phyloP scores from a whole-genome alignment of 2,113 vertebrate genomes.

The Willisornis vidua region DNA sequence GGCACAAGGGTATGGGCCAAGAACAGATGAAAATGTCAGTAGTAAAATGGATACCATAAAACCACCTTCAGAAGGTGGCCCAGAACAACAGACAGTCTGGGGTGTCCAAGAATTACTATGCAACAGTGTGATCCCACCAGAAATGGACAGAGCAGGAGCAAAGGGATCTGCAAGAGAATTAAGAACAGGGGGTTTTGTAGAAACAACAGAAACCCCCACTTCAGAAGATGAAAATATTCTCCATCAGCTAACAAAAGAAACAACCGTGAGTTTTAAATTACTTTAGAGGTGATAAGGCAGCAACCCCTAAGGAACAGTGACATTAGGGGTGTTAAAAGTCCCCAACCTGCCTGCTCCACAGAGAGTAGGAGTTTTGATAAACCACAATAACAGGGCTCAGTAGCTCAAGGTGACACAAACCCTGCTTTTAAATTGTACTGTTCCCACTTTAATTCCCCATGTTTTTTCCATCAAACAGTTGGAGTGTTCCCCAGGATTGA shows the following conservation, averaged over 20 bases:
- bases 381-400: background rate
- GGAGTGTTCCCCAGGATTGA: background rate
- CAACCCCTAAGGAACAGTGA: background rate
- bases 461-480: background rate
- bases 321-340: background rate
- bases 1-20: background rate
- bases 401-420: conserved; percentile 1
- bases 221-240: background rate
- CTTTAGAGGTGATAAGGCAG: background rate
- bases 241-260: background rate
- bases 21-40: background rate
- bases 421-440: background rate
- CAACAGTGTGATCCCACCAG: background rate
- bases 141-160: background rate
- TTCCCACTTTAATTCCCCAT: background rate
- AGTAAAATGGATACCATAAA: background rate
- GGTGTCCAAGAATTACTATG: background rate
- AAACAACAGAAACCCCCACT: background rate
- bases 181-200: background rate
- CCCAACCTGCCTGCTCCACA: background rate
- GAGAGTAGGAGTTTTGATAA: background rate
- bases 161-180: background rate
- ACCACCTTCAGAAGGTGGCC: background rate
- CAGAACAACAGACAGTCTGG: background rate
- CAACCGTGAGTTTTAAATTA: background rate